Conservation (phyloP, 1,140 invertebrate genomes). For the Hyles euphorbiae region DNA sequence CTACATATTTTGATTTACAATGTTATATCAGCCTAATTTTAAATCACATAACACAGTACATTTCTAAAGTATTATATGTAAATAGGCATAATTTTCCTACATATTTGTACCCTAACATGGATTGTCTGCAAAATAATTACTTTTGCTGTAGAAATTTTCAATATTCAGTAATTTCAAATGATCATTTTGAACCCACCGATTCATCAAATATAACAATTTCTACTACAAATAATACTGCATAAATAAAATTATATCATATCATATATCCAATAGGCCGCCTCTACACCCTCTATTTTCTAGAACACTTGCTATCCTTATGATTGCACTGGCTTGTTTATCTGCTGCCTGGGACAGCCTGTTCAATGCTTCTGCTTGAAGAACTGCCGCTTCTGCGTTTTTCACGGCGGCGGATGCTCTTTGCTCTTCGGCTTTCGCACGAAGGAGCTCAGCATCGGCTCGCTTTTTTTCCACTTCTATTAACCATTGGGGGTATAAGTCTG, state of each 20-base stretch:
- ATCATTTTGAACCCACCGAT: too few species aligned
- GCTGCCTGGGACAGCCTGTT: constrained; percentile 43
- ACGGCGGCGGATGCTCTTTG: constrained; percentile 29
- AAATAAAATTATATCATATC: constrained; percentile 1
- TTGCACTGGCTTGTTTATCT: constrained; percentile 34
- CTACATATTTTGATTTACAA: too few species aligned
- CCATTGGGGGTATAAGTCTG: constrained; percentile 55
- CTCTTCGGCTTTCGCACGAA: constrained; percentile 47
- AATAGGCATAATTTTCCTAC: background rate
- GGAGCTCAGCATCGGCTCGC: constrained; percentile 45
- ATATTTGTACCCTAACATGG: constrained; percentile 3
- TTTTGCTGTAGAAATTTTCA: background rate
- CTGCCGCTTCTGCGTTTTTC: constrained; percentile 40
- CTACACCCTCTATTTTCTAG: constrained; percentile 29
- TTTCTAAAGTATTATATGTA: constrained; percentile 3
- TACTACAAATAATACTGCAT: too few species aligned
- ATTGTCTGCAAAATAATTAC: background rate
- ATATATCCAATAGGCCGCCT: constrained; percentile 24
- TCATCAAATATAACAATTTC: too few species aligned
- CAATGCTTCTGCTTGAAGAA: constrained; percentile 41
- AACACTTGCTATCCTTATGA: constrained; percentile 37
- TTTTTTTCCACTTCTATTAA: constrained; percentile 53
- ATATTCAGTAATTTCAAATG: background rate
- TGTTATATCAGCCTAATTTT: too few species aligned
- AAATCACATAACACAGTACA: too few species aligned